Base-by-base conservation (phyloP, 1,140 invertebrate genomes). In the Zaprionus kolodkinae region DNA sequence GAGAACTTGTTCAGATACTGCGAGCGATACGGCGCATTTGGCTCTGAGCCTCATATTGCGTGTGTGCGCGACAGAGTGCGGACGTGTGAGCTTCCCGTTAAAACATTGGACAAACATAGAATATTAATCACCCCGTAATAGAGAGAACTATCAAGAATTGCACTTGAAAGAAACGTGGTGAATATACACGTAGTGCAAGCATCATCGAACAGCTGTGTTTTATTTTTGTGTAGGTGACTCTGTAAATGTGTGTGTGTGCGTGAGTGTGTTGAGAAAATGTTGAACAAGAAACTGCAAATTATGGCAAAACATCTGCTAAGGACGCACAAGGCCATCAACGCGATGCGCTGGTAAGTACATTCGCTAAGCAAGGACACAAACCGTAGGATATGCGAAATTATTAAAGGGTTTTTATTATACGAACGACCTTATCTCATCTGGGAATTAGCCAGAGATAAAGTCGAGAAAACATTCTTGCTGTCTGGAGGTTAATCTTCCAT, bases 211-310 rank as follows among this genome's bases (percentile, higher is more conserved):
- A 15, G 15, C 15, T 48, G 38, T 40, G 12, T 50, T 25, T 21
- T 25, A 1, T 4, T 13, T 21, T 48, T 21, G 3, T 12, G 6
- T 21, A 1, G 17, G 5, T 33, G 30, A 2, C 7, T 33, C 7
- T 33, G 30, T 33, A 2, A 7, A 6, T 35, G 33, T 7, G 38
- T 38, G 11, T 40, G n/a, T 15, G 50, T 38, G 10, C 40, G 35
- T 30, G 50, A 12, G 35, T 27, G n/a, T 62, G 21, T 48, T 78
- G 27, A 17, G 17, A 73, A 35, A 7, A 84, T 75, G 73, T 71
- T 87, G 10, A 84, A 78, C 54, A 69, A 76, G 25, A 80, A 78
- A 36, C 36, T 87, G 40, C 63, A 88, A 45, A 75, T 48, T 30
- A 3, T 87, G 12, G 67, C 84, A n/a, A 67, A 40, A 7, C 40